A percentile compares a stretch with the other conserved stretches of the same genome.
phyloP scores from a whole-genome alignment of 2,113 vertebrate genomes.

The Notechis scutatus region DNA sequence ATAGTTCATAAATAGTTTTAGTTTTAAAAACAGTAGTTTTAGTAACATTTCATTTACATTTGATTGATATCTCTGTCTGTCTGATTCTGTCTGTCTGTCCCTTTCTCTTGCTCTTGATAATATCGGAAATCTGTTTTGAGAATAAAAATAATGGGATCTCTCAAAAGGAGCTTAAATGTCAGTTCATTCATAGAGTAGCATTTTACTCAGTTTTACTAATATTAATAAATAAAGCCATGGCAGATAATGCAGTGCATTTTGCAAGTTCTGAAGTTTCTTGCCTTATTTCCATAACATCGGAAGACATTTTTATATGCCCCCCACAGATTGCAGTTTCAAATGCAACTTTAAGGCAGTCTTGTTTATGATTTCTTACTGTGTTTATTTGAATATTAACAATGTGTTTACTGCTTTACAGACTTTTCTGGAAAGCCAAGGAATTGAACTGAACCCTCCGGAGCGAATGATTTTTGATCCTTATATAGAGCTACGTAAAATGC shows the following conservation, averaged over 20 bases:
- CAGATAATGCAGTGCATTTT: neutral
- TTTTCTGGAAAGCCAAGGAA: conserved; percentile 90
- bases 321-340: neutral
- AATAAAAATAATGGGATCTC: neutral
- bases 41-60: neutral
- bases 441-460: conserved; percentile 83
- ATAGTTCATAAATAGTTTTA: too few species aligned
- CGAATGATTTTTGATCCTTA: conserved; percentile 78
- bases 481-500: conserved; percentile 59
- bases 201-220: neutral
- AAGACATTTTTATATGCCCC: neutral
- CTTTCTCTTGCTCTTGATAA: neutral
- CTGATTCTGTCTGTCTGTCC: neutral
- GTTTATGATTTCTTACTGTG: neutral
- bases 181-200: neutral
- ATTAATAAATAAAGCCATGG: neutral
- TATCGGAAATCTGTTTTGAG: neutral
- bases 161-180: neutral
- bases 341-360: neutral
- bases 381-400: conserved; percentile 19
- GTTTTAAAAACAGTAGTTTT: neutral
- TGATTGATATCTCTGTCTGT: neutral
- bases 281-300: neutral
- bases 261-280: neutral
- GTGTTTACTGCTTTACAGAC: conserved; percentile 65